A percentile compares a stretch with the other conserved stretches of the same genome.
Evolutionary conservation across 92 coral and sea anemone species (phyloP).

Genomic region (Chrysogorgia sp.): DNA sequence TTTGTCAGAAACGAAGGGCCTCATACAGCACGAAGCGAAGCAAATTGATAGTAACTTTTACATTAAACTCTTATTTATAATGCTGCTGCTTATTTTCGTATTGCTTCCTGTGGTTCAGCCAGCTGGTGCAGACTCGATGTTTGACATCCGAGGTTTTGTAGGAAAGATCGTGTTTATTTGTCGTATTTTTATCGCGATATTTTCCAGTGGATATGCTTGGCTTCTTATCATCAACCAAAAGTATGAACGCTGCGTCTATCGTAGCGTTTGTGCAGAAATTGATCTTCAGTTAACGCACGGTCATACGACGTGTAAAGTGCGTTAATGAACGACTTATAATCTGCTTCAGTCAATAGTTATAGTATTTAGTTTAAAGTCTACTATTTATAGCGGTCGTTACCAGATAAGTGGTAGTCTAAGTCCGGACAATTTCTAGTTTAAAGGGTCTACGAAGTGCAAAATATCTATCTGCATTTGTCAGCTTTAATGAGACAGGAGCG

Average conservation of each 20-base stretch:
- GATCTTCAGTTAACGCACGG: constrained; percentile 12
- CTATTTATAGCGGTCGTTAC: no score
- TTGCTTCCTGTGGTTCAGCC: constrained; percentile 18
- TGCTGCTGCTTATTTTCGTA: constrained; percentile 13
- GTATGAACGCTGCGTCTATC: constrained; percentile 29
- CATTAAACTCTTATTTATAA: background rate
- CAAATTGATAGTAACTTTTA: constrained; percentile 12
- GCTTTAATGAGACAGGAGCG: no score
- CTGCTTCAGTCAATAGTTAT: no score
- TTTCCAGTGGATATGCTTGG: constrained; percentile 23
- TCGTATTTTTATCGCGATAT: constrained; percentile 9
- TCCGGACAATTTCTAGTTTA: no score
- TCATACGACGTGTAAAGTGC: constrained; percentile 1
- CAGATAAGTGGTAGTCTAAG: no score
- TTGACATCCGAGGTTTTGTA: background rate
- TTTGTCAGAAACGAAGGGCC: constrained; percentile 7
- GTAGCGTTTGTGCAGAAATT: constrained; percentile 17
- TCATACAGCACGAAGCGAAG: constrained; percentile 18
- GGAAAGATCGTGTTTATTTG: constrained; percentile 18
- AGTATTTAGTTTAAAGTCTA: no score
- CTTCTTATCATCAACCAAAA: constrained; percentile 8
- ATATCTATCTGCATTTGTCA: no score
- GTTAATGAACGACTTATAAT: background rate
- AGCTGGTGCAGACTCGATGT: constrained; percentile 17
- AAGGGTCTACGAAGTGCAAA: no score